These are phyloP conservation scores for Eudyptes chrysolophus DNA, from an alignment of 2,113 vertebrate species.

Conservation along the genomic window DNA sequence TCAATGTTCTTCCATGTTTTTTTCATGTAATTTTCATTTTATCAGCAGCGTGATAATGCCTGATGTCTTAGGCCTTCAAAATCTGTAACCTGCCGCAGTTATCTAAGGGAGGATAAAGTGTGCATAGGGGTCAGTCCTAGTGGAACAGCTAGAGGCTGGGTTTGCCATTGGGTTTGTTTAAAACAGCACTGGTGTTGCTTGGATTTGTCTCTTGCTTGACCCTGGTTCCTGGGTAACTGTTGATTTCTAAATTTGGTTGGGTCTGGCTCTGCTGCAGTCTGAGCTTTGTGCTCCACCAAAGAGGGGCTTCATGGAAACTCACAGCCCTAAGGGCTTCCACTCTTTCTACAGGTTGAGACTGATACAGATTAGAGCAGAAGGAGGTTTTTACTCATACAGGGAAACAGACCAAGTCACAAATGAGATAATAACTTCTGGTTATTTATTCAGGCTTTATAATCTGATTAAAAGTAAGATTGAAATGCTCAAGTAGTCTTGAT, in stretches of 20 bases:
- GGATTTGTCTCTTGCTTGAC: not conserved
- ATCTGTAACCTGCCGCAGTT: not conserved
- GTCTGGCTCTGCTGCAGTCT: not conserved
- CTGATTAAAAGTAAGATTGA: not conserved
- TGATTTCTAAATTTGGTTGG: not conserved
- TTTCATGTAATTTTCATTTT: not conserved
- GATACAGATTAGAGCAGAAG: not conserved
- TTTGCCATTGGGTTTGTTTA: not conserved
- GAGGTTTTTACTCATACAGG: not conserved
- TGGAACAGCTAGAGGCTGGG: not conserved
- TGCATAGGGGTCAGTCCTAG: not conserved
- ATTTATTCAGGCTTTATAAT: not conserved
- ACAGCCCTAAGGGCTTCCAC: not conserved
- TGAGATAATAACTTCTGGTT: not conserved
- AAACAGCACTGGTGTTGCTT: not conserved
- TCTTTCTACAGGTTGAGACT: not conserved
- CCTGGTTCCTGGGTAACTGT: not conserved
- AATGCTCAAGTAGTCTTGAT: not conserved
- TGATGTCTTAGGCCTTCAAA: not conserved
- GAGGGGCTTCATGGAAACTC: not conserved
- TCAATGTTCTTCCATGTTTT: not conserved
- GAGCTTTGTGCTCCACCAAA: not conserved
- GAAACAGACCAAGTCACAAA: not conserved
- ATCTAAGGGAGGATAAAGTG: not conserved
- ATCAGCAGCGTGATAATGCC: not conserved